Conservation (phyloP, 2,113 vertebrate species). For the Brachypteracias leptosomus region DNA sequence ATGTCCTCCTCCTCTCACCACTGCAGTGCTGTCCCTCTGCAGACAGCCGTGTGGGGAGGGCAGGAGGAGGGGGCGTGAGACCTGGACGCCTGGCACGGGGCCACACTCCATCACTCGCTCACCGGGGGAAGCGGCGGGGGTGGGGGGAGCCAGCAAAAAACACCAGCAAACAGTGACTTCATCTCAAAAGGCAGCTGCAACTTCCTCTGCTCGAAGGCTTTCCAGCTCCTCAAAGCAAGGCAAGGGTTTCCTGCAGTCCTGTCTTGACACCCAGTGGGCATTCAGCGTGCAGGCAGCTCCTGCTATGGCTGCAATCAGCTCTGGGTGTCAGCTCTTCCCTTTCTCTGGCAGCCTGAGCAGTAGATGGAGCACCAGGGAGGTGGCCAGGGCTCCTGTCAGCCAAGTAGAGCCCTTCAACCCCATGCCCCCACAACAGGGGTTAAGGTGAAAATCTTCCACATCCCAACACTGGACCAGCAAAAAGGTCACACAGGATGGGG, state of each 20-base stretch:
- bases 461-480: rapidly evolving
- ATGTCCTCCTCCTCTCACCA: not conserved
- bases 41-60: not conserved
- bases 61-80: slow-evolving; percentile 33
- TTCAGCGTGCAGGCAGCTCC: not conserved
- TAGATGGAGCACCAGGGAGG: not conserved
- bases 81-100: not conserved
- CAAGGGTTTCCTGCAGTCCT: not conserved
- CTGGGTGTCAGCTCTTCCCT: not conserved
- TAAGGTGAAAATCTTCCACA: rapidly evolving
- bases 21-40: not conserved
- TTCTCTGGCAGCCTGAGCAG: not conserved
- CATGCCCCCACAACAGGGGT: rapidly evolving
- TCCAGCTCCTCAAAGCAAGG: not conserved
- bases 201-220: not conserved
- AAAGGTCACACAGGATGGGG: not conserved
- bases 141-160: not conserved
- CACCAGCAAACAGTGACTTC: slow-evolving; percentile 49
- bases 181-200: slow-evolving; percentile 48
- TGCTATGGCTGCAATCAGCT: not conserved
- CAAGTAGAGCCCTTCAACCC: rapidly evolving
- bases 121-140: not conserved
- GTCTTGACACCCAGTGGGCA: slow-evolving; percentile 60
- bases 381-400: not conserved
- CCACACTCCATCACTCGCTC: not conserved